Conservation (phyloP, 2,797 vertebrate genomes). For the Cirrhinus mrigala region DNA sequence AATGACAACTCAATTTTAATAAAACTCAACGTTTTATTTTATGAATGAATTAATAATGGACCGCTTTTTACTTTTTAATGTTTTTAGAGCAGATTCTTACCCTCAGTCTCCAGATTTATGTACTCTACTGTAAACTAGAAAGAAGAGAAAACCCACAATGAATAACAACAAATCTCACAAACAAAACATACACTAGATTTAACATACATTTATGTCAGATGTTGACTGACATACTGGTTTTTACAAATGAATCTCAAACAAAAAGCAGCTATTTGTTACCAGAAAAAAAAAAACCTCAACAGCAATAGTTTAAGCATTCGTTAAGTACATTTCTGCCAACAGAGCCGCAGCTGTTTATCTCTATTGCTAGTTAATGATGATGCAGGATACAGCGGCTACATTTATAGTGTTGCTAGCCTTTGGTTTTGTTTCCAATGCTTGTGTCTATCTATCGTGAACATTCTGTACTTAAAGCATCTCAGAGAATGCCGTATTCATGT, state of each 20-base stretch:
- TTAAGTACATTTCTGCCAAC: too few relatives aligned
- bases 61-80: neutral
- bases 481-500: too few relatives aligned
- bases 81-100: slow-evolving; percentile 69
- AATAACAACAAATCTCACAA: neutral
- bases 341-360: too few relatives aligned
- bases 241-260: neutral
- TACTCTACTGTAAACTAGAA: slow-evolving; percentile 89
- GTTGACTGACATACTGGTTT: neutral
- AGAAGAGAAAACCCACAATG: neutral
- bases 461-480: too few relatives aligned
- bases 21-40: too few relatives aligned
- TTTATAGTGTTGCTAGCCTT: too few relatives aligned
- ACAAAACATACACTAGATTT: neutral
- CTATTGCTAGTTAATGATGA: too few relatives aligned
- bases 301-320: too few relatives aligned
- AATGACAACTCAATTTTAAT: neutral
- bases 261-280: too few relatives aligned
- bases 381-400: too few relatives aligned
- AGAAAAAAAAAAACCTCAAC: neutral
- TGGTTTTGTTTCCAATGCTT: too few relatives aligned
- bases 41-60: neutral
- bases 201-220: neutral
- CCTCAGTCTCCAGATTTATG: slow-evolving; percentile 91
- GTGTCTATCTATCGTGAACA: too few relatives aligned